phyloP scores from a whole-genome alignment of 2,113 vertebrate genomes.

The Sminthopsis crassicaudata region DNA sequence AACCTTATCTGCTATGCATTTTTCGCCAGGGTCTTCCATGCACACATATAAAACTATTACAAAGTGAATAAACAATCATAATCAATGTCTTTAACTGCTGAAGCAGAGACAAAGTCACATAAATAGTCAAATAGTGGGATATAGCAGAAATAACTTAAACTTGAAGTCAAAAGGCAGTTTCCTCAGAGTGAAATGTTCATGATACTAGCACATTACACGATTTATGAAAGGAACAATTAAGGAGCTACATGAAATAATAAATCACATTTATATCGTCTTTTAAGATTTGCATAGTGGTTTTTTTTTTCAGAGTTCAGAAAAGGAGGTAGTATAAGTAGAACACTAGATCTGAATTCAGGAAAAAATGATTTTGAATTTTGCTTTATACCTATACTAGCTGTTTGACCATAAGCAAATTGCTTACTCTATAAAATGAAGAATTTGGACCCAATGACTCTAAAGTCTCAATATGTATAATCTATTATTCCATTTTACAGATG shows the following conservation, averaged over 20 bases:
- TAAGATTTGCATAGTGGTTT: not conserved
- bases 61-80: not conserved
- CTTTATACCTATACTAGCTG: not conserved
- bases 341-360: not conserved
- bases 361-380: not conserved
- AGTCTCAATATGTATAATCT: not conserved
- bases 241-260: not conserved
- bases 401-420: not conserved
- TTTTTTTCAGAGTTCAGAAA: not conserved
- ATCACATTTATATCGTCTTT: not conserved
- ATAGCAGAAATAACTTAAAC: not conserved
- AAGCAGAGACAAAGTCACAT: not conserved
- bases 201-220: not conserved
- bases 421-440: not conserved
- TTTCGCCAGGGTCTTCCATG: not conserved
- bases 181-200: not conserved
- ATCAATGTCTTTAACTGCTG: not conserved
- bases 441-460: not conserved
- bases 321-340: not conserved
- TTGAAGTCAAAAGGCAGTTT: not conserved
- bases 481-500: not conserved
- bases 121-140: not conserved
- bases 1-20: not conserved
- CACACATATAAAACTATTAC: not conserved
- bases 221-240: not conserved